These are phyloP conservation scores for Sycophila texana DNA, from an alignment of 2,888 invertebrate species.

Conservation along the genomic window DNA sequence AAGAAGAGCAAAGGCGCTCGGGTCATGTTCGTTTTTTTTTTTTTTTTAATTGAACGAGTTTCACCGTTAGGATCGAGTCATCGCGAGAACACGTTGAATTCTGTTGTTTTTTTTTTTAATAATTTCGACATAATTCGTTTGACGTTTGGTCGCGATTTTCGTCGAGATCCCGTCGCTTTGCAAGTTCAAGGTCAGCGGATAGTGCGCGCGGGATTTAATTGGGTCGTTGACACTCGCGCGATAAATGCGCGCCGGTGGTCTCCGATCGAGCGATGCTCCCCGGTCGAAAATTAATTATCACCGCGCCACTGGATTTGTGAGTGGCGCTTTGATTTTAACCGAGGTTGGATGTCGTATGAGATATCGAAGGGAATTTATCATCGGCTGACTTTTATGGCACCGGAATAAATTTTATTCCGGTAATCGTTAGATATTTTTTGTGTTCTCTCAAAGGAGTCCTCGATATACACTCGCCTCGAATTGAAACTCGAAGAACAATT, in stretches of 20 bases:
- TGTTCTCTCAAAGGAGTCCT: too few relatives aligned
- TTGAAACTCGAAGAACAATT: too few relatives aligned
- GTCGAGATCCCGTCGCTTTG: background rate
- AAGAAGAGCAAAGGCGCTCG: too few relatives aligned
- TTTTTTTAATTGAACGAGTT: background rate
- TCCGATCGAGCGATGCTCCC: background rate
- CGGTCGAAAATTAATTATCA: too few relatives aligned
- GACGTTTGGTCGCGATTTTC: background rate
- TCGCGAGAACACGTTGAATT: background rate
- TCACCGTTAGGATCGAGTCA: background rate
- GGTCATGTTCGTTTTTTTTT: background rate
- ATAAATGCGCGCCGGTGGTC: background rate
- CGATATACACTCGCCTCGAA: too few relatives aligned
- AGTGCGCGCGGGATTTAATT: background rate
- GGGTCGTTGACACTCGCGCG: conserved; percentile 3
- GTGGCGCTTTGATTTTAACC: background rate
- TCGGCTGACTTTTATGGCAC: too few relatives aligned
- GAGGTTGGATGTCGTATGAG: too few relatives aligned
- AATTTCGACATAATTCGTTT: background rate
- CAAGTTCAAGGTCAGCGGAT: background rate
- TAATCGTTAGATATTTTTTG: too few relatives aligned
- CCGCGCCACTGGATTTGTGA: background rate
- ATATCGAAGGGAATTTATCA: too few relatives aligned
- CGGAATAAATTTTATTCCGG: too few relatives aligned
- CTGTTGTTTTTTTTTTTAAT: background rate